Conservation (phyloP, 2,888 invertebrate species). For the Stenichneumon culpator region DNA sequence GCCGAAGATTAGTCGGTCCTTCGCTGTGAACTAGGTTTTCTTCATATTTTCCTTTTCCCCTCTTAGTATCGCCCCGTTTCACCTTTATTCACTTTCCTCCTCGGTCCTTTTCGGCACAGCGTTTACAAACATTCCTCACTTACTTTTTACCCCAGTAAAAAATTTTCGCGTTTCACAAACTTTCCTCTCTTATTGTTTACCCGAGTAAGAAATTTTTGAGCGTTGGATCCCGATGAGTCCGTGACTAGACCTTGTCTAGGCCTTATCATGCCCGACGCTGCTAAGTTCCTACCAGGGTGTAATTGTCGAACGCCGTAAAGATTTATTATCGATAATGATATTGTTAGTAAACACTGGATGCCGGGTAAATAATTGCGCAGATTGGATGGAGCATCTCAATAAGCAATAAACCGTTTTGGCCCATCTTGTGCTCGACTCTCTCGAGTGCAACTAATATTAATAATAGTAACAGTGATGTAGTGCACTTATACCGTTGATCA, state of each 20-base stretch:
- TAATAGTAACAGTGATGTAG: conserved; percentile 3
- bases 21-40: conserved; percentile 70
- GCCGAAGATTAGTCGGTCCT: conserved; percentile 71
- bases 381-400: conserved; percentile 3
- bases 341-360: not conserved
- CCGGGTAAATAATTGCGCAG: not conserved
- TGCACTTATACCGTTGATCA: not conserved
- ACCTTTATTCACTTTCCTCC: not conserved
- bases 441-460: conserved; percentile 12
- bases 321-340: not conserved
- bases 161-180: too few relatives aligned
- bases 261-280: too few relatives aligned
- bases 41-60: conserved; percentile 29
- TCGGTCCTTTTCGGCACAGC: not conserved
- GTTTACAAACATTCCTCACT: not conserved
- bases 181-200: too few relatives aligned
- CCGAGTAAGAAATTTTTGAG: too few relatives aligned
- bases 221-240: not conserved
- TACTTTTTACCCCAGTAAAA: too few relatives aligned
- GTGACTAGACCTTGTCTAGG: not conserved
- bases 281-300: not conserved
- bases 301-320: not conserved
- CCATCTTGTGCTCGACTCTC: conserved; percentile 23
- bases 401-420: conserved; percentile 23
- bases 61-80: conserved; percentile 14